Evolutionary conservation across 2,113 vertebrate genomes (phyloP).

Genomic region (Sorex araneus): DNA sequence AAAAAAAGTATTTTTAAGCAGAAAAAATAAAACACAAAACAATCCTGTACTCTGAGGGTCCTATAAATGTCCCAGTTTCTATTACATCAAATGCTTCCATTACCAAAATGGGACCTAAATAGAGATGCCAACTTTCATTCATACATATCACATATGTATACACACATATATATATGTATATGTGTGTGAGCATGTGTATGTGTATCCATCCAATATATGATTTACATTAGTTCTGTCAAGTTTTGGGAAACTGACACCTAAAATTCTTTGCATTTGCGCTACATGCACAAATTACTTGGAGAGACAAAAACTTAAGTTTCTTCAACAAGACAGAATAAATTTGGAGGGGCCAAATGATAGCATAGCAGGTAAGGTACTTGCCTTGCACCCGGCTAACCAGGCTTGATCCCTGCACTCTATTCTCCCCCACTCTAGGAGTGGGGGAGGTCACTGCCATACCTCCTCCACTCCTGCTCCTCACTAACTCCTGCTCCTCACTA

Average conservation of each 20-base stretch:
- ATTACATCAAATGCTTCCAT: constrained; percentile 16
- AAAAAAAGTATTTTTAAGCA: background rate
- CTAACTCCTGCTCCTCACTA: too few species aligned
- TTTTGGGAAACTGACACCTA: constrained; percentile 38
- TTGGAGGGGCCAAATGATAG: too few species aligned
- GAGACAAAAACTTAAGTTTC: constrained; percentile 25
- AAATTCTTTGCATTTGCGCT: constrained; percentile 1
- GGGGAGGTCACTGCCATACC: too few species aligned
- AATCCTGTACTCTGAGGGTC: background rate
- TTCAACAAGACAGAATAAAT: constrained; percentile 20
- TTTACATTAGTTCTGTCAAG: constrained; percentile 42
- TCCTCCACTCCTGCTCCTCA: too few species aligned
- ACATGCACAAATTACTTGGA: background rate
- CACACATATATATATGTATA: too few species aligned
- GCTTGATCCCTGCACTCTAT: too few species aligned
- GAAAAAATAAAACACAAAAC: background rate
- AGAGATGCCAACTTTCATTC: background rate
- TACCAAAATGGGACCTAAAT: background rate
- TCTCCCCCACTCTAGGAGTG: too few species aligned
- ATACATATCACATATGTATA: background rate
- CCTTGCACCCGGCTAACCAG: too few species aligned
- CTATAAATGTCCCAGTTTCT: constrained; percentile 23
- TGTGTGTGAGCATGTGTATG: too few species aligned
- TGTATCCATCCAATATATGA: background rate
- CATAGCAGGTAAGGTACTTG: too few species aligned